Evolutionary conservation across 2,888 invertebrate species (phyloP), one percentile per base, ranked within the genome.

Genomic region (Parnassius glacialis): DNA sequence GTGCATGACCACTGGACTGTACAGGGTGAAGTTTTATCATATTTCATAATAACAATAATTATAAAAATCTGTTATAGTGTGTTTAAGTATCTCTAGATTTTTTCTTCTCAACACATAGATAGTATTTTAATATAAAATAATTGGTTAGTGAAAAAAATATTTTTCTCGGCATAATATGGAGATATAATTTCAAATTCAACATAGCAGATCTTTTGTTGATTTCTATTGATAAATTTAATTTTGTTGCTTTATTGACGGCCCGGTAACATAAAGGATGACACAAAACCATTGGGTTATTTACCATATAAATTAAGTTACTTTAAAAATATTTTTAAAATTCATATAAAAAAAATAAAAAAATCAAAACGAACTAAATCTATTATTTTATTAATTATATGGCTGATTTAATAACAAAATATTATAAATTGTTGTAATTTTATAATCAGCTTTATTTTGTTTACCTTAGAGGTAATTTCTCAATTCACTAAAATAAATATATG

Each of bases 371-470:
- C 59, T 59, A 63, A 59, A 52, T 10, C 10, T 34, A 44, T 47
- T 44, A 50, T 68, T 65, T 57, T 73, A 71, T 69, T 64, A 56
- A 56, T 62, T 74, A 71, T 71, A 70, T 68, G 67, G 67, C 68
- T 62, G 65, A 67, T 68, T 68, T 69, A 67, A 66, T 70, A 67
- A 64, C 67, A 62, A 67, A 70, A 69, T 67, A 45, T 71, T 65
- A 73, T 68, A 57, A 68, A 65, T 68, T 68, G 67, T 69, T 67
- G 66, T 67, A 62, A 65, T 65, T 60, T 57, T 62, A 61, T 65
- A 63, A 64, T 67, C 67, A 68, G 66, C 67, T 67, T 68, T 67
- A 68, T 71, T 67, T 64, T 65, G 20, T n/a, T 48, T 48, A 13
- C 16, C 48, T 48, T 13, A 48, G 1, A 45, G 5, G 13, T 48